Base-by-base conservation (phyloP, 1,140 invertebrate genomes). In the Sesamia nonagrioides region DNA sequence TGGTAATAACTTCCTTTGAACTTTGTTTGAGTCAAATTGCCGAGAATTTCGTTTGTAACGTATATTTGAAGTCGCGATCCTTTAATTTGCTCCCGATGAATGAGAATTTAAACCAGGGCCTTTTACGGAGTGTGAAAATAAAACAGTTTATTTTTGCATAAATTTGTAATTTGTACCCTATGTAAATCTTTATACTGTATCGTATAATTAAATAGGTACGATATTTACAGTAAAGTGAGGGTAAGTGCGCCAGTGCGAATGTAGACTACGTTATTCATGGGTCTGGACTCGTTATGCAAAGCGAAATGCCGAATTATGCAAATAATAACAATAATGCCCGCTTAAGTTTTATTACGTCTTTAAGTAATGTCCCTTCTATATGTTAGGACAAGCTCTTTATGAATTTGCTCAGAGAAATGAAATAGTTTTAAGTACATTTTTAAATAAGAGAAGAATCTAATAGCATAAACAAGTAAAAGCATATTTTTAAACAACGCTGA, bases 261-360 rank as follows among this genome's bases (percentile, higher is more conserved):
- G 75, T 71, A 77, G 72, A 78, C 82, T 82, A 48, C 63, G 77
- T 83, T 80, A 85, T 85, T 83, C 84, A 85, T 85, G 79, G 60
- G 79, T 66, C 78, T 80, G 78, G 81, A 82, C 79, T 81, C 83
- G 82, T 85, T 85, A 85, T 85, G 84, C 82, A 82, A 85, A 85
- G 69, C 78, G 69, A 83, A 80, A 83, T 63, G 78, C 69, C 73
- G 72, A 82, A 85, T 85, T 85, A 85, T 85, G 82, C 75, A 83
- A 74, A 82, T 81, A 75, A 82, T 84, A 75, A 75, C 73, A 75
- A 75, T 75, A 75, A 75, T 63, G 73, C 54, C 40, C 54, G 58
- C 58, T 75, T 75, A 75, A 75, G 61, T 75, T 75, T 75, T 75
- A 75, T 75, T 75, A 75, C 56, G 40, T 75, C 56, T 61, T 75